Conservation (phyloP, 1,140 invertebrate species). For the Drosophila subpulchrella region DNA sequence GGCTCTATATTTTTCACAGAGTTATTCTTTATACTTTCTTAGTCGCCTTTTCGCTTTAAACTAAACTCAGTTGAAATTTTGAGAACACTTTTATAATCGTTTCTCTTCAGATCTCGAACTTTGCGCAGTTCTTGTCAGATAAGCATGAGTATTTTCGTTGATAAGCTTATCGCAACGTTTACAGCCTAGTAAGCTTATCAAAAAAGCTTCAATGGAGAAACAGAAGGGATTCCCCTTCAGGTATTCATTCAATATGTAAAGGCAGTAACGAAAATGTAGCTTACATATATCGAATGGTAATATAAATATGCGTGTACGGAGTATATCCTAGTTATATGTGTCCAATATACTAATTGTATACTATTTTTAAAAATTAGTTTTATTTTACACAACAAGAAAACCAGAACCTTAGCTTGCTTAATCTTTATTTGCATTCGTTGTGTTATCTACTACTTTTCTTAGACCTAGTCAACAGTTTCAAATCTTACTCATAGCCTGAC, state of each 20-base stretch:
- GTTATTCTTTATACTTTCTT: neutral
- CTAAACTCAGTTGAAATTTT: slow-evolving; percentile 5
- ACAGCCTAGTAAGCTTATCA: slow-evolving; percentile 4
- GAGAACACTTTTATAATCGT: slow-evolving; percentile 21
- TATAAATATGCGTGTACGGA: too few species aligned
- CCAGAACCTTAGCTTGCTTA: neutral
- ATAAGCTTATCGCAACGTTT: slow-evolving; percentile 29
- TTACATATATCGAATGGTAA: too few species aligned
- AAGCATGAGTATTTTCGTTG: slow-evolving; percentile 15
- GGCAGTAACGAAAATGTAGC: too few species aligned
- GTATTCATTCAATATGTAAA: neutral
- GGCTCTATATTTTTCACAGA: neutral
- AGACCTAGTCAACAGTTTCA: neutral
- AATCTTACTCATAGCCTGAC: neutral
- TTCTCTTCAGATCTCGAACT: neutral
- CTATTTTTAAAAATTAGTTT: too few species aligned
- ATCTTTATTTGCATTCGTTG: neutral
- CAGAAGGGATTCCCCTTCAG: slow-evolving; percentile 19
- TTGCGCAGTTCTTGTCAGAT: slow-evolving; percentile 3
- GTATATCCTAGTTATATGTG: too few species aligned
- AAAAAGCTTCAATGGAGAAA: slow-evolving; percentile 11
- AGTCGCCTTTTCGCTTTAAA: neutral
- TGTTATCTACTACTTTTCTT: neutral
- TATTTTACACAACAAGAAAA: too few species aligned
- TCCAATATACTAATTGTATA: too few species aligned